phyloP scores from a whole-genome alignment of 2,113 vertebrate species.

The Phylloscopus trochiloides region DNA sequence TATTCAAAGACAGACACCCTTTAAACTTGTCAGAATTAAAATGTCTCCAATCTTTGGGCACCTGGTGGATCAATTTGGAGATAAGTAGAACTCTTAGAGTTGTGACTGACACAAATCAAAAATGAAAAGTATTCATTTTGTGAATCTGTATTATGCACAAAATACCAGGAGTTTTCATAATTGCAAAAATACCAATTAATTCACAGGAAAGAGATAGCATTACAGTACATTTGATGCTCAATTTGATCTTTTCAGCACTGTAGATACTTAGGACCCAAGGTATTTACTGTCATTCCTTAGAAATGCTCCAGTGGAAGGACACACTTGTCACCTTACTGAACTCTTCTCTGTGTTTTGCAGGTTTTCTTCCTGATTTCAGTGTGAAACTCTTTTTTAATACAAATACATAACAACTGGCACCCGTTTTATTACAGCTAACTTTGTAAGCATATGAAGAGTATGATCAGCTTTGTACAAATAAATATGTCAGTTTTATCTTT shows the following conservation, averaged over 20 bases:
- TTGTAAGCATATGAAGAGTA: neutral
- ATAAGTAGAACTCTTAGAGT: neutral
- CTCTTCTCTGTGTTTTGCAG: neutral
- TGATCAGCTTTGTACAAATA: neutral
- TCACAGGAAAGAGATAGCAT: neutral
- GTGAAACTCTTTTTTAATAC: neutral
- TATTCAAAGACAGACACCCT: neutral
- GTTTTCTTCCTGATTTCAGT: neutral
- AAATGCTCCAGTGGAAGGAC: neutral
- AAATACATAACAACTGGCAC: neutral
- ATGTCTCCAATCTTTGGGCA: neutral
- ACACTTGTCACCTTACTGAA: neutral
- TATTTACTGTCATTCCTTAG: neutral
- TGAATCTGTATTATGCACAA: neutral
- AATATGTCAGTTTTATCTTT: neutral
- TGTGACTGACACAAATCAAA: neutral
- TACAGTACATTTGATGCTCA: neutral
- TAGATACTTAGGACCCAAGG: neutral
- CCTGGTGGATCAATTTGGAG: neutral
- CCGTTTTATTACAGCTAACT: neutral
- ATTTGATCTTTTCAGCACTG: neutral
- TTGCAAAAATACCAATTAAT: neutral
- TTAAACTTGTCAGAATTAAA: neutral
- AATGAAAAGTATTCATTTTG: neutral
- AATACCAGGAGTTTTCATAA: neutral